Base-by-base conservation (phyloP, 2,797 vertebrate species). In the Nannoperca australis region DNA sequence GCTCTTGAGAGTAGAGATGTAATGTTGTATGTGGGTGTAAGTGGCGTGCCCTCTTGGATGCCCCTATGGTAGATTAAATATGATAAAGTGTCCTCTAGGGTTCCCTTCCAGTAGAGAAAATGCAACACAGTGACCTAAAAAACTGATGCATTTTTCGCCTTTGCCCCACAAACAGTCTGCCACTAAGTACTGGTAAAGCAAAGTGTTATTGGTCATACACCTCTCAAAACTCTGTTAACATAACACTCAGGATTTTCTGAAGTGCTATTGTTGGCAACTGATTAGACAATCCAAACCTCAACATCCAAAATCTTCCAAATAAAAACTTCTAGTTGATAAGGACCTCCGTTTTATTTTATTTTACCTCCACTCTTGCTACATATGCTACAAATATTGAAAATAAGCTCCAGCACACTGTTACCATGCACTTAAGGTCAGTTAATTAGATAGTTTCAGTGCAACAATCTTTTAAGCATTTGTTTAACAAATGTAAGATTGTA, bases 1-100 rank as follows among this genome's bases (percentile, higher is more conserved):
- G 32, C 53, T 73, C 56, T 60, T 32, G 1, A 74, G 59, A 74
- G 44, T 14, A 15, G 53, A 49, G 32, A 50, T 51, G 32, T 32
- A 60, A 51, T 34, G 38, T 24, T 61, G 50, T 7, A 15, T 51
- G 61, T 60, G 50, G n/a, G 34, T 53, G 50, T 76, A 67, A 64
- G 64, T 80, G 49, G 27, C 1, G 1, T 73, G 54, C 36, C 0
- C 4, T 32, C 1, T 5, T 32, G 32, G 3, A 32, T 6, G 32
- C 32, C 32, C 24, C 24, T 27, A 27, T 27, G 24, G 24, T 27
- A 27, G 24, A 27, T 27, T 27, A 27, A 27, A 27, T 27, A 27
- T 27, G 24, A 27, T 27, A 27, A 27, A 36, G 36, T 36, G 36
- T 9, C 36, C 36, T 36, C 36, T 36, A 10, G 32, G 32, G 6